Evolutionary conservation across 2,113 vertebrate genomes (phyloP), one percentile per base, ranked within the genome.

Genomic region (Bubo bubo): DNA sequence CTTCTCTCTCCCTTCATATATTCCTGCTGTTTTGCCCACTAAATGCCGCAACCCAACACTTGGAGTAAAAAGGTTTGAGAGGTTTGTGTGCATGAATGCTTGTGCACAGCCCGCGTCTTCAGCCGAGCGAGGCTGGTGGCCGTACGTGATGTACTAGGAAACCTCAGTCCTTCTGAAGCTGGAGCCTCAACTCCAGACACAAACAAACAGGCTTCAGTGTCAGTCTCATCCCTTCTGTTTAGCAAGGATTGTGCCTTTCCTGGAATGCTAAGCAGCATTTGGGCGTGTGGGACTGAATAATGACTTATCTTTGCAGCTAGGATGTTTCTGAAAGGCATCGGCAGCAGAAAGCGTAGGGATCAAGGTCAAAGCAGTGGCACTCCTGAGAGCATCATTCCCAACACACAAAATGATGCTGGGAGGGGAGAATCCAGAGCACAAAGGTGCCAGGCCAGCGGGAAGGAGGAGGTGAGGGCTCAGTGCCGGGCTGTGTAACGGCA

Each of bases 191-290:
- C 32, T 70, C 56, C 74, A 95, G 75, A 32, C 68, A 79, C 39
- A 55, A 50, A 45, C 18, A 53, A 53, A 21, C 16, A 55, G 72
- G 47, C 34, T 79, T 60, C 74, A 7, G 85, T 71, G 91, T 70
- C 89, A 91, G 86, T 16, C 86, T 93, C 86, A 56, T 72, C 86
- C 88, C 93, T 63, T 86, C 3, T 56, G 83, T 86, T 93, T 2
- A 56, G 70, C 60, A 67, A 79, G 80, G 83, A 68, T 8, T 35
- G 60, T 68, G 91, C 56, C 73, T 92, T 77, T 81, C 56, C 73
- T 74, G 68, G 94, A 95, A 95, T 95, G 83, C 83, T 86, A 72
- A 95, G 41, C 76, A 95, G 88, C 73, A 24, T 21, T 71, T 1
- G 23, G 76, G 77, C 24, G 4, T 21, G 64, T 70, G 93, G 83